Evolutionary conservation across 2,113 vertebrate genomes (phyloP).

Genomic region (Brienomyrus longianalis): DNA sequence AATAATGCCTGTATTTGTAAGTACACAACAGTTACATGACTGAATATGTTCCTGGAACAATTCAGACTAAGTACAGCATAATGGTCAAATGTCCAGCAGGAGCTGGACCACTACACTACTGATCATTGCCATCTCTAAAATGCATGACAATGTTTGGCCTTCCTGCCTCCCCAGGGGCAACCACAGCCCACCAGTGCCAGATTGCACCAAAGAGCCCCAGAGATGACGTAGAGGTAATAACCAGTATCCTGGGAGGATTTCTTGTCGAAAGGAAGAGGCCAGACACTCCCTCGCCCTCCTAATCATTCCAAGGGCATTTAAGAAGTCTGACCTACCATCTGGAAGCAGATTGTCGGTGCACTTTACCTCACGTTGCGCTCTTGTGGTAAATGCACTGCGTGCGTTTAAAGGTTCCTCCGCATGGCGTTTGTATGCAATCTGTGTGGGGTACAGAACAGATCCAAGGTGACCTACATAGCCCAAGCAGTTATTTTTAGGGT

Average conservation of each 20-base stretch:
- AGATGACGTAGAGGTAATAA: background rate
- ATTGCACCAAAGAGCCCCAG: background rate
- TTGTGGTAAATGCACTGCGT: background rate
- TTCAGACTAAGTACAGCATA: background rate
- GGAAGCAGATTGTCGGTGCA: background rate
- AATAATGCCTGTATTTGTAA: background rate
- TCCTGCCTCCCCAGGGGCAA: background rate
- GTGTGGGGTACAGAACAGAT: background rate
- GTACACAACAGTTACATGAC: background rate
- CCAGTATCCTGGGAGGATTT: background rate
- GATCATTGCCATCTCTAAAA: background rate
- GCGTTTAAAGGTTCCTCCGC: background rate
- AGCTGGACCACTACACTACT: background rate
- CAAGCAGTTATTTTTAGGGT: constrained; percentile 7
- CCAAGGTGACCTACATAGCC: background rate
- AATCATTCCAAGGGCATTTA: constrained; percentile 3
- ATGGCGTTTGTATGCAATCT: constrained; percentile 3
- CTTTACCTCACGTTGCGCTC: background rate
- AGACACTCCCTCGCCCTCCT: background rate
- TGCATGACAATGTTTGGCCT: background rate
- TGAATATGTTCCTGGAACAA: background rate
- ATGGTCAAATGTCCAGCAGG: background rate
- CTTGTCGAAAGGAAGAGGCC: background rate
- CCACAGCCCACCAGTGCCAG: background rate
- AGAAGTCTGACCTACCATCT: background rate